Evolutionary conservation across 2,113 vertebrate genomes (phyloP).

Genomic region (Nothocercus nigrocapillus): DNA sequence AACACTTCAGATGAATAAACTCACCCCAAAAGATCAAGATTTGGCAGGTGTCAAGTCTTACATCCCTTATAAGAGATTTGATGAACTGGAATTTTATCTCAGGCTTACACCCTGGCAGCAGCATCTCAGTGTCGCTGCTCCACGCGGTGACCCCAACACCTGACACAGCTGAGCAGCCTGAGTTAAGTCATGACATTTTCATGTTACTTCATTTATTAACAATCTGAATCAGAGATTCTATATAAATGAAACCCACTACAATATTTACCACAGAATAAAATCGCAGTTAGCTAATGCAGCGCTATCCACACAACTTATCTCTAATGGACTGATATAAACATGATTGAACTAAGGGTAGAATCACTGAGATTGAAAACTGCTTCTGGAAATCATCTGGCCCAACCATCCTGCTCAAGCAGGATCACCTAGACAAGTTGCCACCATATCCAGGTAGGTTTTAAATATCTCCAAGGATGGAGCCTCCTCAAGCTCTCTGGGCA

Average conservation of each 20-base stretch:
- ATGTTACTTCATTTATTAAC: not conserved
- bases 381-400: not conserved
- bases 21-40: not conserved
- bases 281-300: not conserved
- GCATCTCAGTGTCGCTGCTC: not conserved
- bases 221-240: not conserved
- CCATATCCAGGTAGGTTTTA: not conserved
- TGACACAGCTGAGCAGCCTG: not conserved
- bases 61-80: not conserved
- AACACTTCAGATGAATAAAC: not conserved
- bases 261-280: slow-evolving; percentile 25
- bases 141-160: not conserved
- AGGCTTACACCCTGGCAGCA: not conserved
- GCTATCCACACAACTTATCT: not conserved
- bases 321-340: not conserved
- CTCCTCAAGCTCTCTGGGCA: not conserved
- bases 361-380: not conserved
- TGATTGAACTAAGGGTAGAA: not conserved
- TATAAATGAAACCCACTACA: not conserved
- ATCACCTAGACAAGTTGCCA: not conserved
- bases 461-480: not conserved
- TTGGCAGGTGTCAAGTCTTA: not conserved
- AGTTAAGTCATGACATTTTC: not conserved
- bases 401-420: not conserved
- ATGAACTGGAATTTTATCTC: not conserved